These are phyloP conservation scores for Aphaenogaster rudis DNA, from an alignment of 1,140 invertebrate species.

Conservation along the genomic window DNA sequence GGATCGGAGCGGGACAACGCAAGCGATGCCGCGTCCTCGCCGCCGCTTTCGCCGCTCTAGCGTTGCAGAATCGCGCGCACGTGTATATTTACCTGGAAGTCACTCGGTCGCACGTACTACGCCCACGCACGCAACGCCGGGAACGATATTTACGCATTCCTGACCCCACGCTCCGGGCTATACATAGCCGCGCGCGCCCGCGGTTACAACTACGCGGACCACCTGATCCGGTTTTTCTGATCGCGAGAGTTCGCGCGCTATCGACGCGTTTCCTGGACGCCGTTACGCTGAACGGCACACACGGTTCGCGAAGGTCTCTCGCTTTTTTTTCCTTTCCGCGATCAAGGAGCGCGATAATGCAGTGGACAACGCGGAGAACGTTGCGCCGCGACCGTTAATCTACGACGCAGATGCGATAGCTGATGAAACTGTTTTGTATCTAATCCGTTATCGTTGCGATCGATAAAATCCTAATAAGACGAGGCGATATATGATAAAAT, in stretches of 20 bases:
- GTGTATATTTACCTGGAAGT: slow-evolving; percentile 75
- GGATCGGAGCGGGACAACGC: not conserved
- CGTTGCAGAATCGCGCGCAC: slow-evolving; percentile 45
- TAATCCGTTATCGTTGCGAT: not conserved
- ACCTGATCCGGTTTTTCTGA: slow-evolving; percentile 76
- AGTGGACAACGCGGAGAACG: no score
- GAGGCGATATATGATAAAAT: slow-evolving; percentile 4
- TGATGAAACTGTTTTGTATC: not conserved
- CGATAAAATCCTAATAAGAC: slow-evolving; percentile 11
- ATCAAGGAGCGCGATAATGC: not conserved
- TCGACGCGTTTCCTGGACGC: slow-evolving; percentile 62
- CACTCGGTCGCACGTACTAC: slow-evolving; percentile 73
- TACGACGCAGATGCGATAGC: not conserved
- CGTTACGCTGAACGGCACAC: not conserved
- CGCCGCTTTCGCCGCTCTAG: not conserved
- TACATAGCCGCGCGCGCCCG: slow-evolving; percentile 77
- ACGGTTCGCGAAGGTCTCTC: not conserved
- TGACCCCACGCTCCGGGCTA: slow-evolving; percentile 80
- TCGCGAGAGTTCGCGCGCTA: slow-evolving; percentile 44
- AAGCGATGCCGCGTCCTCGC: not conserved
- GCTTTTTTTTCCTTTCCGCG: not conserved
- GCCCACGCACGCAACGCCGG: slow-evolving; percentile 73
- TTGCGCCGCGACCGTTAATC: not conserved
- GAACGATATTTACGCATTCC: slow-evolving; percentile 84
- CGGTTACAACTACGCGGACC: slow-evolving; percentile 71